These are phyloP conservation scores for Brachynemurus nebulosus DNA, from an alignment of 2,888 invertebrate species.

Conservation along the genomic window DNA sequence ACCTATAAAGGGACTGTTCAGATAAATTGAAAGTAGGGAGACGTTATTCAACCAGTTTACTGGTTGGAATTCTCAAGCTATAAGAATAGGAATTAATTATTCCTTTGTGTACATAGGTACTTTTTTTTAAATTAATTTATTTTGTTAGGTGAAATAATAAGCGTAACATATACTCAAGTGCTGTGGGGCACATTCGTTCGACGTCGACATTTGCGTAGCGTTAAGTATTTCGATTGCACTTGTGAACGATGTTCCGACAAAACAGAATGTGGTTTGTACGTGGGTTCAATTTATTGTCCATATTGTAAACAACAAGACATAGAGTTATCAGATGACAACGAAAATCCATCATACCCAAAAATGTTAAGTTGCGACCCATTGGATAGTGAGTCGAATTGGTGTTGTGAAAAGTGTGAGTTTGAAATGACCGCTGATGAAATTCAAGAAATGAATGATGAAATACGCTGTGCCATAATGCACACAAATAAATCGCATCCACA, in stretches of 20 bases:
- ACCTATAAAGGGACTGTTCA: too few relatives aligned
- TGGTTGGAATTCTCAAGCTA: too few relatives aligned
- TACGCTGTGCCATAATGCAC: constrained; percentile 42
- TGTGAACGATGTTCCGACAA: constrained; percentile 55
- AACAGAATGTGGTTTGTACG: constrained; percentile 46
- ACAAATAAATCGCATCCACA: constrained; percentile 39
- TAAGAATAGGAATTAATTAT: too few relatives aligned
- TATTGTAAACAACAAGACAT: constrained; percentile 39
- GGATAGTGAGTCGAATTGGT: constrained; percentile 44
- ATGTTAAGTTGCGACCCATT: constrained; percentile 46
- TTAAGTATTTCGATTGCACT: constrained; percentile 54
- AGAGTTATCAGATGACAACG: constrained; percentile 26
- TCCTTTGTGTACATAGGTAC: too few relatives aligned
- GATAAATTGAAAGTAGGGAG: too few relatives aligned
- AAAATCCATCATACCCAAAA: too few relatives aligned
- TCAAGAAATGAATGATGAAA: constrained; percentile 43
- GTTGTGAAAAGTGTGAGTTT: constrained; percentile 48
- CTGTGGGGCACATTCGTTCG: constrained; percentile 54
- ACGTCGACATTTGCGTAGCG: constrained; percentile 38
- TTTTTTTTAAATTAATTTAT: too few relatives aligned
- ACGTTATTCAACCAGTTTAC: too few relatives aligned
- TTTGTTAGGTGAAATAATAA: constrained; percentile 49
- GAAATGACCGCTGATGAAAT: constrained; percentile 42
- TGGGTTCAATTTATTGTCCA: constrained; percentile 50
- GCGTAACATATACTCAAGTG: constrained; percentile 55